phyloP scores from a whole-genome alignment of 2,888 invertebrate species.

The Caradrina clavipalpis region DNA sequence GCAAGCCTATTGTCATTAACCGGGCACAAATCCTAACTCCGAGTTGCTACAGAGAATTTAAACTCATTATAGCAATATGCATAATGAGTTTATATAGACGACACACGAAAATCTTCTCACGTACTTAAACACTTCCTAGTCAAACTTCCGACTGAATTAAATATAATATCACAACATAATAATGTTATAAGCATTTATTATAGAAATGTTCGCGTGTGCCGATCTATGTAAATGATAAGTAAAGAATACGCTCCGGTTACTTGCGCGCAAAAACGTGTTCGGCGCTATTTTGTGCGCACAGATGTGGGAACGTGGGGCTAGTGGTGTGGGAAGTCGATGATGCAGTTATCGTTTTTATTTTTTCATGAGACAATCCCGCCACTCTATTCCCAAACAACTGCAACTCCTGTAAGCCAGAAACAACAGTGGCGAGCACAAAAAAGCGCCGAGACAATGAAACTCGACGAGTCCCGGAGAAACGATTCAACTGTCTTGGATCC shows the following conservation, averaged over 20 bases:
- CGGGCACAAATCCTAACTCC: too few relatives aligned
- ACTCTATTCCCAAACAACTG: too few relatives aligned
- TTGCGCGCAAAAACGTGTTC: constrained; percentile 67
- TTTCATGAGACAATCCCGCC: too few relatives aligned
- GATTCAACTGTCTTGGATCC: too few relatives aligned
- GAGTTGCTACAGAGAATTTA: too few relatives aligned
- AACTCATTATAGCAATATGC: constrained; percentile 8
- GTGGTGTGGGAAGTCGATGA: constrained; percentile 59
- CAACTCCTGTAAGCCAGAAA: too few relatives aligned
- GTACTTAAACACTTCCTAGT: constrained; percentile 39
- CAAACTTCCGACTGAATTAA: constrained; percentile 39
- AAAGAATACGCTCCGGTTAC: constrained; percentile 68
- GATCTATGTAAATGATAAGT: constrained; percentile 68
- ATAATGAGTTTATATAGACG: constrained; percentile 11
- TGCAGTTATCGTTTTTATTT: neutral
- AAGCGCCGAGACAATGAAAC: too few relatives aligned
- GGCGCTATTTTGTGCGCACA: constrained; percentile 62
- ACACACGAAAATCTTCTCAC: constrained; percentile 37
- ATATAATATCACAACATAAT: constrained; percentile 47
- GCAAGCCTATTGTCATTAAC: too few relatives aligned
- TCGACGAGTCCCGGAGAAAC: too few relatives aligned
- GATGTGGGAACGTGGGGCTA: constrained; percentile 69
- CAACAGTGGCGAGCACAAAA: too few relatives aligned
- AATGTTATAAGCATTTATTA: constrained; percentile 53
- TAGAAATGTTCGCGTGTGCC: constrained; percentile 64